Evolutionary conservation across 2,888 invertebrate species (phyloP), one percentile per base, ranked within the genome.

Genomic region (Lycaena phlaeas): DNA sequence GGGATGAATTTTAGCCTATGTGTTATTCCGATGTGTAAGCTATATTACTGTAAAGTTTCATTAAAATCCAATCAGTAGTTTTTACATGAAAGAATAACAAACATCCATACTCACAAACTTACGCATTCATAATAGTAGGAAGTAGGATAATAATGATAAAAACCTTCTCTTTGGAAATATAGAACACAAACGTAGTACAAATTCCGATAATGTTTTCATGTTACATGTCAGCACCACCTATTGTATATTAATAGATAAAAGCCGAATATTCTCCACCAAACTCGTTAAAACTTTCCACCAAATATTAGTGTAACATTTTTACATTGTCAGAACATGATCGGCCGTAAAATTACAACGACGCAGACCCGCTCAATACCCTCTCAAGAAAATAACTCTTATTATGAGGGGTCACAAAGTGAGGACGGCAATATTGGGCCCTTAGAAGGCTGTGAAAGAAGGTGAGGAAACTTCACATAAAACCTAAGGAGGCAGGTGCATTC

Each of bases 401-500:
- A 82, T 76, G 78, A 79, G 74, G 79, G 81, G 79, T 81, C 81
- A 78, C 81, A 77, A 78, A 78, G 79, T 78, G 75, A 70, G 76
- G 76, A 72, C 68, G 70, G 67, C 71, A 68, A 77, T 81, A 81
- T 82, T 76, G 79, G 74, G 73, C 72, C 78, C 76, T 77, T 69
- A 66, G 72, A 65, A 61, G 60, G 69, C 64, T 59, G 64, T 66
- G 68, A 72, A 65, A 70, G 78, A 73, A 81, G 81, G 81, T 81
- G 79, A 76, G 76, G 72, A 73, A 78, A 81, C 68, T 77, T 74
- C 76, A 68, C 82, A 79, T 82, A 82, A 82, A 82, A 79, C 78
- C 68, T 78, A 75, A 78, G 77, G 81, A 81, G 76, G 74, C 82
- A 82, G 81, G 81, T 82, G 79, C 79, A 79, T 79, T 76, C 78